phyloP scores from a whole-genome alignment of 2,113 vertebrate species.

The Hystrix brachyura region DNA sequence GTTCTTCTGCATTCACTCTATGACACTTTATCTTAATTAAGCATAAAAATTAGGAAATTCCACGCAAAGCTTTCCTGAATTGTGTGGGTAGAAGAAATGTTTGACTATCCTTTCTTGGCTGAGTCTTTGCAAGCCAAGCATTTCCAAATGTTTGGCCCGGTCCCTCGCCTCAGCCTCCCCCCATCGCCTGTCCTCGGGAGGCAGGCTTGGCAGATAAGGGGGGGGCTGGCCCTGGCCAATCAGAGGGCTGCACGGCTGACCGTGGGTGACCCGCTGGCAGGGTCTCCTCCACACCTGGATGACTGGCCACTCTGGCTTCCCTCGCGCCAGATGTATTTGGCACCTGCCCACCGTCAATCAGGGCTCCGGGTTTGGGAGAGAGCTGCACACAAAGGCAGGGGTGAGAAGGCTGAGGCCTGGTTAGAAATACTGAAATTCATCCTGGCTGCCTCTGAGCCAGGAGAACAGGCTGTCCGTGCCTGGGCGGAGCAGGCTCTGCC shows the following conservation, averaged over 20 bases:
- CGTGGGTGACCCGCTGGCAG: constrained; percentile 69
- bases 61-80: constrained; percentile 73
- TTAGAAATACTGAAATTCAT: constrained; percentile 54
- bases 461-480: constrained; percentile 49
- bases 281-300: constrained; percentile 77
- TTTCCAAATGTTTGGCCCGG: constrained; percentile 84
- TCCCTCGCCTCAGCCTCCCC: background rate
- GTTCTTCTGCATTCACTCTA: background rate
- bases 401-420: constrained; percentile 60
- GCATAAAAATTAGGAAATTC: constrained; percentile 79
- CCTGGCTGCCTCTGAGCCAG: constrained; percentile 25
- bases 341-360: constrained; percentile 36
- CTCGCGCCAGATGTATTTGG: constrained; percentile 65
- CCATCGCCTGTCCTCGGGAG: constrained; percentile 1
- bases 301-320: constrained; percentile 40
- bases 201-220: constrained; percentile 73
- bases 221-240: constrained; percentile 31
- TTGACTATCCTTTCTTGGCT: constrained; percentile 75
- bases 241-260: constrained; percentile 32
- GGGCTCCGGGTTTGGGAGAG: constrained; percentile 39
- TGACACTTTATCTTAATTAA: constrained; percentile 76
- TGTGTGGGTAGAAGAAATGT: constrained; percentile 70
- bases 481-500: background rate
- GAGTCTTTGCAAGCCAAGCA: constrained; percentile 74
- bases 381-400: constrained; percentile 50